These are phyloP conservation scores for Nomada ferruginata DNA, from an alignment of 2,888 invertebrate genomes.

Conservation along the genomic window DNA sequence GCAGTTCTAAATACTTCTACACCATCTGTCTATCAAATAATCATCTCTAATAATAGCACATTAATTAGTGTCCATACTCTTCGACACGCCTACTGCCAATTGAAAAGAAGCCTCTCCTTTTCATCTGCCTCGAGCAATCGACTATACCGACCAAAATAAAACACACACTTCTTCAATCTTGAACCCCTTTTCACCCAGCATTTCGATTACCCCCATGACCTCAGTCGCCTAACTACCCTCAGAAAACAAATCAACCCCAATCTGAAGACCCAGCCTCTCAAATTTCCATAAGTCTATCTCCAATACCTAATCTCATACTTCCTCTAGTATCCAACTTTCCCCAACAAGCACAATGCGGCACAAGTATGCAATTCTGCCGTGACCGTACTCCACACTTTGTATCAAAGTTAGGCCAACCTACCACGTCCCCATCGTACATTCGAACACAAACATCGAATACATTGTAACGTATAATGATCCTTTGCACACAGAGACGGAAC, in stretches of 20 bases:
- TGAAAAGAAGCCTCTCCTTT: background rate
- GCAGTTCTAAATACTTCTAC: too few relatives aligned
- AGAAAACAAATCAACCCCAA: background rate
- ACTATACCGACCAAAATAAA: constrained; percentile 14
- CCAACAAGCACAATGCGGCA: constrained; percentile 19
- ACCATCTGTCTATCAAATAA: too few relatives aligned
- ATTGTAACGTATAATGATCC: background rate
- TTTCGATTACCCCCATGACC: constrained; percentile 27
- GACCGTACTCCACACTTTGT: constrained; percentile 1
- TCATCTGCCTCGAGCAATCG: background rate
- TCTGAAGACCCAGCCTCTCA: background rate
- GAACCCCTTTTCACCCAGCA: constrained; percentile 20
- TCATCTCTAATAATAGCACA: too few relatives aligned
- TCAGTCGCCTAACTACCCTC: background rate
- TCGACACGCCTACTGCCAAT: background rate
- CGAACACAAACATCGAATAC: background rate
- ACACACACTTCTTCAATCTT: constrained; percentile 21
- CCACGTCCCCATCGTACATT: background rate
- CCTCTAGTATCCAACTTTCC: constrained; percentile 11
- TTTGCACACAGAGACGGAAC: background rate
- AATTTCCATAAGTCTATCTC: constrained; percentile 1
- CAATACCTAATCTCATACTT: constrained; percentile 6
- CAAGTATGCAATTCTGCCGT: constrained; percentile 23
- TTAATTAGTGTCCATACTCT: too few relatives aligned
- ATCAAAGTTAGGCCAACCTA: background rate